These are phyloP conservation scores for Strigamia crassipes DNA, from an alignment of 2,888 invertebrate species.

Conservation along the genomic window DNA sequence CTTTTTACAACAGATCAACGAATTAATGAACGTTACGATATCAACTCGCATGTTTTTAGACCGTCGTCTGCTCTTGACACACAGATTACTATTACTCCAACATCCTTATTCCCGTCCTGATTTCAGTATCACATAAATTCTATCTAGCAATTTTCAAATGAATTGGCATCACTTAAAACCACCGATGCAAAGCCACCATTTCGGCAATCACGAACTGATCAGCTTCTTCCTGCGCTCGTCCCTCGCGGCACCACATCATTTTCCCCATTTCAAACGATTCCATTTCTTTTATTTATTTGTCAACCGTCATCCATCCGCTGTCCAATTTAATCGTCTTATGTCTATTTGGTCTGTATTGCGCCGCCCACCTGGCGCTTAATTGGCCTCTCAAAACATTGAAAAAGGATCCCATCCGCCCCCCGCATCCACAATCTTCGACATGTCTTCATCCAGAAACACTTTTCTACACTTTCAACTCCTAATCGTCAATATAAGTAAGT, in stretches of 20 bases:
- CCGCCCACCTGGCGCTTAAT: conserved; percentile 35
- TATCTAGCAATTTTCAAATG: background rate
- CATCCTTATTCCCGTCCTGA: conserved; percentile 29
- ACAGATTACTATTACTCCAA: background rate
- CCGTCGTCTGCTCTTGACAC: conserved; percentile 1
- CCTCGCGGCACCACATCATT: background rate
- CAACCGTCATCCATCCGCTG: background rate
- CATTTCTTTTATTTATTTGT: background rate
- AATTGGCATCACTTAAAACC: background rate
- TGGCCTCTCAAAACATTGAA: conserved; percentile 13
- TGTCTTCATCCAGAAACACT: background rate
- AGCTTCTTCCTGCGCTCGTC: background rate
- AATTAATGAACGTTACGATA: background rate
- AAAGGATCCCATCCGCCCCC: background rate
- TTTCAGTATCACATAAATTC: conserved; percentile 24
- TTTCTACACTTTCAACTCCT: background rate
- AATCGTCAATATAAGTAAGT: background rate
- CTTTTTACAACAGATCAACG: background rate
- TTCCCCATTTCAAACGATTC: background rate
- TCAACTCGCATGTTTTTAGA: background rate
- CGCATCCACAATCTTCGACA: background rate
- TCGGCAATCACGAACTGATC: conserved; percentile 29
- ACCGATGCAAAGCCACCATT: conserved; percentile 22
- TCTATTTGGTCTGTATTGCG: background rate
- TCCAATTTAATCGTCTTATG: background rate